Evolutionary conservation across 2,888 invertebrate genomes (phyloP), one percentile per base, ranked within the genome.

Genomic region (Habrosyne pyritoides): DNA sequence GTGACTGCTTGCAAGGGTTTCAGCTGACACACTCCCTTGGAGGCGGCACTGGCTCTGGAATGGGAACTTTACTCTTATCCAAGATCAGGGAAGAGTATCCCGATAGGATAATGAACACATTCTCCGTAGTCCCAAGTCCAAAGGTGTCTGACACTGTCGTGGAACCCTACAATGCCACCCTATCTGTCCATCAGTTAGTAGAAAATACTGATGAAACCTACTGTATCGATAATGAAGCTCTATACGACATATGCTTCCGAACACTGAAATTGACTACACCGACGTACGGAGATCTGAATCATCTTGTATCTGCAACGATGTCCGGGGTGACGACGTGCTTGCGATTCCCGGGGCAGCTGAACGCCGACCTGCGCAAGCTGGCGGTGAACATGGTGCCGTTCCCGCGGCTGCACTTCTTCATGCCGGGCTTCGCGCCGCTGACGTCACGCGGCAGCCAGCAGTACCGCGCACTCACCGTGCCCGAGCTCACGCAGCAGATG

Each of bases 401-500:
- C 90, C 98, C 98, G 6, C 83, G 94, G 24, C 77, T 94, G 22
- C 94, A 94, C 61, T 94, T 94, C 75, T 94, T 93, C 69, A 93
- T 93, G 75, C 93, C 93, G 0, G 93, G 94, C 1, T 94, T 94
- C 51, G 95, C 95, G 21, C 95, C 95, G 8, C 88, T 95, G 12
- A 95, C 95, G n/a, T 96, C 96, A 0, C 94, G 97, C 52, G 97
- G 97, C 21, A 96, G 95, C 60, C 97, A 98, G 81, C 97, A 97
- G 73, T 98, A 98, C 88, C 93, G 97, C 60, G 96, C 98, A 26
- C 87, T 97, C 10, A 96, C 97, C 0, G 98, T 98, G 0, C 97
- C 98, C 0, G 98, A 98, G 86, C 93, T 98, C 53, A 98, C 98
- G 0, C 95, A 96, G 70, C 97, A 97, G 83, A 97, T 97, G 97